Evolutionary conservation across 1,140 invertebrate species (phyloP).

Genomic region (Zaprionus nigranus): DNA sequence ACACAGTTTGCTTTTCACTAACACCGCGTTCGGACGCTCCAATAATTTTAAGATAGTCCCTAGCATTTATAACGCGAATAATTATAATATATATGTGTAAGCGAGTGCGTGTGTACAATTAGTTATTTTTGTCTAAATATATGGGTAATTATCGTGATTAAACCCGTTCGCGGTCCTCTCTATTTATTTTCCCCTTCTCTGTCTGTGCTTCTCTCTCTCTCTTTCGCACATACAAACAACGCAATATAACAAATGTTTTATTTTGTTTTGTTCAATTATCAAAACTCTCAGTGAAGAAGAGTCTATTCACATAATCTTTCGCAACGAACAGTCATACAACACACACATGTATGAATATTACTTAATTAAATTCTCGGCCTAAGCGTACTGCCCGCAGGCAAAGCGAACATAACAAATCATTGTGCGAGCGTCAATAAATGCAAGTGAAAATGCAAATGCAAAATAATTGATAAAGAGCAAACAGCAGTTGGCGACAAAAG

Average conservation of each 20-base stretch:
- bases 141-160: slow-evolving; percentile 13
- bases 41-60: slow-evolving; percentile 58
- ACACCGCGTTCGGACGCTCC: slow-evolving; percentile 55
- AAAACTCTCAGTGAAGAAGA: slow-evolving; percentile 53
- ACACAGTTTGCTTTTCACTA: slow-evolving; percentile 49
- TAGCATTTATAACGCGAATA: slow-evolving; percentile 51
- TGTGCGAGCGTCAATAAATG: slow-evolving; percentile 31
- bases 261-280: slow-evolving; percentile 32
- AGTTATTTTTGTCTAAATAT: slow-evolving; percentile 22
- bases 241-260: slow-evolving; percentile 44
- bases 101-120: slow-evolving; percentile 22
- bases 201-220: no score
- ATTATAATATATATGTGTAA: slow-evolving; percentile 12
- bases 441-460: slow-evolving; percentile 54
- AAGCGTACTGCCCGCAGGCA: slow-evolving; percentile 23
- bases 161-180: slow-evolving; percentile 27
- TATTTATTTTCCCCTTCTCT: background rate
- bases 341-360: slow-evolving; percentile 31
- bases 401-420: slow-evolving; percentile 25
- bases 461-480: slow-evolving; percentile 46
- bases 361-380: slow-evolving; percentile 29
- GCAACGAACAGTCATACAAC: slow-evolving; percentile 23
- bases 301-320: slow-evolving; percentile 67
- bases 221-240: slow-evolving; percentile 26
- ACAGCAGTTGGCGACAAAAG: slow-evolving; percentile 34